Evolutionary conservation across 2,888 invertebrate genomes (phyloP).

Genomic region (Pachymerium ferrugineum): DNA sequence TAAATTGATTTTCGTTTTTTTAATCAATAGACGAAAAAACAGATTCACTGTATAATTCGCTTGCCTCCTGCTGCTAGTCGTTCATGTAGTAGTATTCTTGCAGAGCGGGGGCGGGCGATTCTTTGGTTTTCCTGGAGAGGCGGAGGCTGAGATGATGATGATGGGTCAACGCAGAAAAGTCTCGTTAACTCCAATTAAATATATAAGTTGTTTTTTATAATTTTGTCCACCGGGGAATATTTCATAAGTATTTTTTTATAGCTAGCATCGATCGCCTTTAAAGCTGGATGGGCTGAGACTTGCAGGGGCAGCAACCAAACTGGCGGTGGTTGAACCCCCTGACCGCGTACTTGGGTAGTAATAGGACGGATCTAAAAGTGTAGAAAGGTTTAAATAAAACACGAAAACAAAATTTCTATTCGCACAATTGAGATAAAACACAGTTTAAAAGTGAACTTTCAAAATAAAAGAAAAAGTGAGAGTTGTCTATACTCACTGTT

Average conservation of each 20-base stretch:
- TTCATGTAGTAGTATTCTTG: background rate
- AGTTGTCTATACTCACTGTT: conserved; percentile 39
- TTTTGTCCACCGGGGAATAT: background rate
- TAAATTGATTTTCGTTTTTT: background rate
- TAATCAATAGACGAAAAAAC: background rate
- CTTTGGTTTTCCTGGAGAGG: conserved; percentile 7
- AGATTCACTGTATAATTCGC: conserved; percentile 19
- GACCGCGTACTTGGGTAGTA: conserved; percentile 35
- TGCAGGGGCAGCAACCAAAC: conserved; percentile 33
- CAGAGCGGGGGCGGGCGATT: background rate
- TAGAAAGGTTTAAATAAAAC: background rate
- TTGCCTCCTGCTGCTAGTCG: conserved; percentile 8
- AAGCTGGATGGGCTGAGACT: conserved; percentile 36
- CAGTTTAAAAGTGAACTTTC: background rate
- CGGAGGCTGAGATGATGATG: background rate
- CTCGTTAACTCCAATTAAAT: background rate
- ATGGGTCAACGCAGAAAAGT: background rate
- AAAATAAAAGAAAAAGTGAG: background rate
- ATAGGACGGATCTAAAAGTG: conserved; percentile 35
- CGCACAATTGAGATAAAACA: background rate
- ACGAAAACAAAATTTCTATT: background rate
- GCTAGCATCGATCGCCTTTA: conserved; percentile 36
- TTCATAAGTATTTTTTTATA: conserved; percentile 1
- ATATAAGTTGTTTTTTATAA: background rate
- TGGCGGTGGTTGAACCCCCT: conserved; percentile 30